Percentiles rank a stretch among this genome's conserved stretches.
Conservation (phyloP, 2,797 vertebrate species). For the Sus cebifrons region DNA sequence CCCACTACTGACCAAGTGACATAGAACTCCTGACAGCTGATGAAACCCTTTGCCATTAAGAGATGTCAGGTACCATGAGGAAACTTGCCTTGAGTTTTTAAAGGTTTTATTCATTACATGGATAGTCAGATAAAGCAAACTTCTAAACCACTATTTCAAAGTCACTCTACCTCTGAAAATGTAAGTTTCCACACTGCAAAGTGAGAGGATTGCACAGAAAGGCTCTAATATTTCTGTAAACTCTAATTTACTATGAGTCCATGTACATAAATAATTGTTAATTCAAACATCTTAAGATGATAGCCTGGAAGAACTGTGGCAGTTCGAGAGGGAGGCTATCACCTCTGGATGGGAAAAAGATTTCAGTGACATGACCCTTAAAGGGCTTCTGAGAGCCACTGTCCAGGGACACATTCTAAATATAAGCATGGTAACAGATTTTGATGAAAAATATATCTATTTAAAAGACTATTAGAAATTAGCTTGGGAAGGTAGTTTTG, state of each 20-base stretch:
- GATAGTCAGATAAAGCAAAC: background rate
- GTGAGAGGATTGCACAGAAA: background rate
- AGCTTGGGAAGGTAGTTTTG: background rate
- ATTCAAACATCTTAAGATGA: background rate
- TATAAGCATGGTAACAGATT: background rate
- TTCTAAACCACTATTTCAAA: slow-evolving; percentile 28
- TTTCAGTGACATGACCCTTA: background rate
- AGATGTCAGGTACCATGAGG: background rate
- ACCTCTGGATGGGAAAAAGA: background rate
- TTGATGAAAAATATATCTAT: background rate
- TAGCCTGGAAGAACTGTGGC: background rate
- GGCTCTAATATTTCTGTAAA: background rate
- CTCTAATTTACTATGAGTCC: background rate
- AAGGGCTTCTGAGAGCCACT: background rate
- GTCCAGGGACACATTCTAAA: background rate
- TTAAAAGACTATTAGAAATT: background rate
- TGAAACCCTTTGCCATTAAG: background rate
- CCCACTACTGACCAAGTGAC: background rate
- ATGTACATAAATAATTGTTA: background rate
- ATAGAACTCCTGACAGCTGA: background rate
- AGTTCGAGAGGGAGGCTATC: background rate
- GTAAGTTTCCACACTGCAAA: background rate
- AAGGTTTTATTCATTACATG: background rate
- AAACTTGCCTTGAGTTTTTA: slow-evolving; percentile 10
- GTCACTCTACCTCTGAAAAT: background rate